phyloP scores from a whole-genome alignment of 2,888 invertebrate genomes.

The Dyspetes luteomarginatus region DNA sequence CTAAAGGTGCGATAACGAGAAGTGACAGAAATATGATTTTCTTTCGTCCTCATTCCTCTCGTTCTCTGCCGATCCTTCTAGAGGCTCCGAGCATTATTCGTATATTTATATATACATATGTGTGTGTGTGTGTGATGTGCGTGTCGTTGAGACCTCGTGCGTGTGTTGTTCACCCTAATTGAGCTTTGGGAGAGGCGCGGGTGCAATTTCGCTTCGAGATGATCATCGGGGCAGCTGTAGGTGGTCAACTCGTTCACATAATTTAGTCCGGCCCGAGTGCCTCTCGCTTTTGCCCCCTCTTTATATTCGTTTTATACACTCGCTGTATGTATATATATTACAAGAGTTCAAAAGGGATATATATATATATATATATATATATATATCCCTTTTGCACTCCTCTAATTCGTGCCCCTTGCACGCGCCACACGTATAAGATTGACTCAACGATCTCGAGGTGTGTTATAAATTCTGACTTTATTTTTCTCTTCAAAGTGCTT shows the following conservation, averaged over 20 bases:
- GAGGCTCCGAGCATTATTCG: background rate
- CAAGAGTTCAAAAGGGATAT: background rate
- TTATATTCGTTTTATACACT: background rate
- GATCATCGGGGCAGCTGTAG: constrained; percentile 59
- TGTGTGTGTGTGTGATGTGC: too few species aligned
- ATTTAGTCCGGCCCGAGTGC: constrained; percentile 50
- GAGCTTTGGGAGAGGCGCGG: constrained; percentile 54
- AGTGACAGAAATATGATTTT: constrained; percentile 61
- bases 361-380: constrained; percentile 10
- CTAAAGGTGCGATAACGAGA: constrained; percentile 43
- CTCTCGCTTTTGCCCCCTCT: constrained; percentile 22
- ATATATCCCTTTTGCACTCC: background rate
- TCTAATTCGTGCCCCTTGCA: constrained; percentile 54
- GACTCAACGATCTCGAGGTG: background rate
- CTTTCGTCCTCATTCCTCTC: background rate
- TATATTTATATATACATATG: background rate
- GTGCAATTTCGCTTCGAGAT: constrained; percentile 57
- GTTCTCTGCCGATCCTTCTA: background rate
- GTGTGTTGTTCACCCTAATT: constrained; percentile 42
- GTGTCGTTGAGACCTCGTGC: background rate
- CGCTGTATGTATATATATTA: constrained; percentile 17
- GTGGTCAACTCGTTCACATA: constrained; percentile 64
- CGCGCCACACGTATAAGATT: constrained; percentile 10
- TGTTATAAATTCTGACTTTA: background rate
- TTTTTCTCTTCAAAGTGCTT: background rate